Evolutionary conservation across 1,140 invertebrate genomes (phyloP).

Genomic region (Ganaspis sp.): DNA sequence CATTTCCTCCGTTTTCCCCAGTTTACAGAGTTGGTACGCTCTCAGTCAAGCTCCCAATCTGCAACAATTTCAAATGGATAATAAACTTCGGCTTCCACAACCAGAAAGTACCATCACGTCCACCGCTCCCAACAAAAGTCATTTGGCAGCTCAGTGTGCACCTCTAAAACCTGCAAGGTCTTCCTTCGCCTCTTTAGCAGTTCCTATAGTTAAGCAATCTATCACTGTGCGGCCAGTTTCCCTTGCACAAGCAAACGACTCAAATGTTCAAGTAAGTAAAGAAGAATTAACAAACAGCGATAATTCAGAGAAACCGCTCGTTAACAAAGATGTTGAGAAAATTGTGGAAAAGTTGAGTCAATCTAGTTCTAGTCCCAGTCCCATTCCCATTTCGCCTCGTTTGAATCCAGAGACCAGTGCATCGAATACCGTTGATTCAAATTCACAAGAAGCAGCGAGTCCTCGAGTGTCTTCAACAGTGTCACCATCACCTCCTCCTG

Average conservation of each 20-base stretch:
- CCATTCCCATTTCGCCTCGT: constrained; percentile 26
- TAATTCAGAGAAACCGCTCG: constrained; percentile 35
- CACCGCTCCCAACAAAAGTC: constrained; percentile 54
- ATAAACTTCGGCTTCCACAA: not conserved
- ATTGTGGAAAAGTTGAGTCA: constrained; percentile 29
- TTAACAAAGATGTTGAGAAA: constrained; percentile 15
- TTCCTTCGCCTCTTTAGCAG: constrained; percentile 58
- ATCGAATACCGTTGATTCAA: constrained; percentile 39
- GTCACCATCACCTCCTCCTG: constrained; percentile 65
- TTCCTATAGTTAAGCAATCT: constrained; percentile 62
- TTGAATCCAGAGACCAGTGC: constrained; percentile 44
- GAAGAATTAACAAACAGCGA: constrained; percentile 41
- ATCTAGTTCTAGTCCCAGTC: constrained; percentile 34
- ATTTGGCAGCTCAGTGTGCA: constrained; percentile 66
- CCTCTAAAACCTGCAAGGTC: constrained; percentile 64
- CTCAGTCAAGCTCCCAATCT: constrained; percentile 61
- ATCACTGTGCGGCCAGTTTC: constrained; percentile 19
- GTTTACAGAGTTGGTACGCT: constrained; percentile 61
- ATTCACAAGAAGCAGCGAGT: constrained; percentile 58
- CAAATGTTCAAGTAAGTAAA: not conserved
- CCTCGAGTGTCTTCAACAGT: constrained; percentile 68
- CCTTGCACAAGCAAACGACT: not conserved
- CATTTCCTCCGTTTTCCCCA: constrained; percentile 62
- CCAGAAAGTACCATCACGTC: not conserved
- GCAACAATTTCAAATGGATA: constrained; percentile 62